These are phyloP conservation scores for Pseudoips prasinana DNA, from an alignment of 2,888 invertebrate species.

Conservation along the genomic window DNA sequence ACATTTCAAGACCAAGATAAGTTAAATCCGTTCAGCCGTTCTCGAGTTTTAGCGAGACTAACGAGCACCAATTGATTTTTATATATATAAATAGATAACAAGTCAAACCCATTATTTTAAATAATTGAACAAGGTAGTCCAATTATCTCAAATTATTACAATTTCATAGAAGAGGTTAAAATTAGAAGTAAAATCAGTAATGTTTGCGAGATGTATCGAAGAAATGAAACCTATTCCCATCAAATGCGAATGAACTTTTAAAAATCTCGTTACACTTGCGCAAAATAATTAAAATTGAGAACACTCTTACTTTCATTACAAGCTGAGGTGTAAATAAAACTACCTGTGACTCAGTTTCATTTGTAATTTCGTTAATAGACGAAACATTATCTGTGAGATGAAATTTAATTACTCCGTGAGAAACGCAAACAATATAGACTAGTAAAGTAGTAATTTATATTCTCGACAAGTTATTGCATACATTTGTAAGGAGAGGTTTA, in stretches of 20 bases:
- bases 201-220: no score
- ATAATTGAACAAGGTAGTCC: no score
- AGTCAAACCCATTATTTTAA: no score
- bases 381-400: background rate
- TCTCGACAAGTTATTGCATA: conserved; percentile 20
- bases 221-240: conserved; percentile 11
- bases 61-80: no score
- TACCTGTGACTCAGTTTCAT: conserved; percentile 16
- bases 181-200: no score
- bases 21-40: no score
- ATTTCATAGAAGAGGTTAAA: no score
- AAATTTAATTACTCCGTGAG: conserved; percentile 9
- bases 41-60: no score
- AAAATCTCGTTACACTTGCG: conserved; percentile 22
- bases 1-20: no score
- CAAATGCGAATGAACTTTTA: conserved; percentile 5
- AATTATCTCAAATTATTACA: no score
- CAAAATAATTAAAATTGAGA: conserved; percentile 34
- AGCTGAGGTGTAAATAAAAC: conserved; percentile 23
- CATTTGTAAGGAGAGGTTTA: conserved; percentile 17
- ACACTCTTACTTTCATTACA: conserved; percentile 33
- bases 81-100: no score
- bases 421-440: conserved; percentile 22
- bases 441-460: conserved; percentile 19
- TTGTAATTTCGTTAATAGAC: conserved; percentile 15